Evolutionary conservation across 2,888 invertebrate genomes (phyloP), one percentile per base, ranked within the genome.

Genomic region (Aspidiotus destructor): DNA sequence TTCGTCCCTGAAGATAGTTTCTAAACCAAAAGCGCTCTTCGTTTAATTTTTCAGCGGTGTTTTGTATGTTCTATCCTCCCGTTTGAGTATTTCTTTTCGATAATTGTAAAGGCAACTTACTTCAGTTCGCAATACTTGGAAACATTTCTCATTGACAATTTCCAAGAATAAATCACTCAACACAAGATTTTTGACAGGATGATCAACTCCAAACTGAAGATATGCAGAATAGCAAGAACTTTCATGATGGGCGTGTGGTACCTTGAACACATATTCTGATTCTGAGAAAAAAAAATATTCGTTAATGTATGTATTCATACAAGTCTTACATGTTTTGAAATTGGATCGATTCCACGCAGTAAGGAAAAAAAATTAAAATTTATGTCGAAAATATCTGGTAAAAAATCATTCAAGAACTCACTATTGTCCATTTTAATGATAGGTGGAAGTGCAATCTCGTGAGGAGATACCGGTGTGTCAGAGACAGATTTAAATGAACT

Each of bases 91-190:
- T n/a, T n/a, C n/a, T n/a, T n/a, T n/a, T n/a, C n/a, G n/a, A n/a
- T n/a, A 28, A 28, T 28, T 28, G 28, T 28, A 28, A 41, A 7
- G 62, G 54, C 28, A 53, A 68, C 74, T 72, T 75, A 88, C 89
- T 85, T 92, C 86, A 1, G 96, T 98, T 74, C 97, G 80, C 40
- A 98, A 82, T 69, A 86, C 83, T 78, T 89, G 88, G 79, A 93
- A 97, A 78, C 92, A 94, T 0, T 96, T 94, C 76, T 97, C 96
- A 10, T 85, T 83, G 55, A 96, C 83, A 72, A 94, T 86, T 78
- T 97, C 95, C 58, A 88, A 85, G 65, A 96, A 83, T 70, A 98
- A 81, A 76, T 94, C 92, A 3, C 96, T 80, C 73, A 88, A 77
- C 74, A 92, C 89, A 77, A 94, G 95, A 58, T 81, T 80, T 52